These are phyloP conservation scores for Chymomyza amoena DNA, from an alignment of 2,888 invertebrate species.

Conservation along the genomic window DNA sequence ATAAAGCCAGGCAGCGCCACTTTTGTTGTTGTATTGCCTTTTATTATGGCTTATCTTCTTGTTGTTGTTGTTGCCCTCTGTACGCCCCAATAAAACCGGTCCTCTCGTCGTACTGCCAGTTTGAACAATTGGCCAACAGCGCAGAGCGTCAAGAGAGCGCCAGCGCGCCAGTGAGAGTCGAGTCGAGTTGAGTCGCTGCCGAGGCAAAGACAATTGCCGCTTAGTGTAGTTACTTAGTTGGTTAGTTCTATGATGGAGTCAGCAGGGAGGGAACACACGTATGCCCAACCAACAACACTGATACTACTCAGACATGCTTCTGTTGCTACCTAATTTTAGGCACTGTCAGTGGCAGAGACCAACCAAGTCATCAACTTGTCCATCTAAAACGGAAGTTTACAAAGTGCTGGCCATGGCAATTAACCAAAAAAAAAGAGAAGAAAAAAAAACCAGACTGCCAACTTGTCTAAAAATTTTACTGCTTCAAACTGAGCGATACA, in stretches of 20 bases:
- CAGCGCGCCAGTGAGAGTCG: not conserved
- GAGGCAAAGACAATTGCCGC: not conserved
- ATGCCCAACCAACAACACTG: not conserved
- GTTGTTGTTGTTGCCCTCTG: conserved; percentile 22
- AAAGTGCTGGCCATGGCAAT: conserved; percentile 22
- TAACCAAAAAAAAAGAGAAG: not conserved
- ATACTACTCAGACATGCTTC: not conserved
- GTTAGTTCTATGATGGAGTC: not conserved
- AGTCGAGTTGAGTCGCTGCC: too few species aligned
- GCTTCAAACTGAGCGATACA: conserved; percentile 2
- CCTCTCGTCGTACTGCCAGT: conserved; percentile 23
- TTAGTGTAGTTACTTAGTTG: not conserved
- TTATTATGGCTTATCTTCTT: not conserved
- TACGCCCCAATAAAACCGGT: conserved; percentile 46
- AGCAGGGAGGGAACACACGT: too few species aligned
- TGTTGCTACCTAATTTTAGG: conserved; percentile 6
- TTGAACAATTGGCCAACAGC: conserved; percentile 22
- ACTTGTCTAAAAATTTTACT: not conserved
- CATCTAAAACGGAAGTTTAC: conserved; percentile 54
- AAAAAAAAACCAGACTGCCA: not conserved
- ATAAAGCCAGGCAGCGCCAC: not conserved
- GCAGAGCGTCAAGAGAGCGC: not conserved
- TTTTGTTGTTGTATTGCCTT: conserved; percentile 22
- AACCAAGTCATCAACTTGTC: conserved; percentile 11
- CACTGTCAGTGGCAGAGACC: not conserved